A percentile compares a stretch with the other conserved stretches of the same genome.
phyloP scores from a whole-genome alignment of 1,140 invertebrate species.

The Ceratitis capitata region DNA sequence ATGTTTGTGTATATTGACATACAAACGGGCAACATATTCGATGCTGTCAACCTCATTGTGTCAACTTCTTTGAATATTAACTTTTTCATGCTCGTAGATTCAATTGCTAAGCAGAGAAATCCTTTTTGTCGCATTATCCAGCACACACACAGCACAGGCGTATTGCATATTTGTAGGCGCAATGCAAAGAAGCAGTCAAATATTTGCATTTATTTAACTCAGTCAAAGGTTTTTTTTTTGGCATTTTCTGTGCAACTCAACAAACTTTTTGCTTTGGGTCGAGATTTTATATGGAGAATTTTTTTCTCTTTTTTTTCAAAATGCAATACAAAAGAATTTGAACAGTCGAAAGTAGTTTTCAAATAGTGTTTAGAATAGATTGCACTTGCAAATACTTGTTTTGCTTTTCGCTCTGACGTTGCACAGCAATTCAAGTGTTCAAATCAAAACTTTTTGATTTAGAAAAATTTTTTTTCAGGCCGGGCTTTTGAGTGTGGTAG shows the following conservation, averaged over 20 bases:
- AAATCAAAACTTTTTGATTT: neutral
- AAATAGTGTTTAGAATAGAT: neutral
- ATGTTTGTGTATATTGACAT: neutral
- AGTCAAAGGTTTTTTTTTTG: neutral
- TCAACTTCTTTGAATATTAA: neutral
- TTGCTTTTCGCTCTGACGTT: neutral
- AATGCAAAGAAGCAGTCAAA: neutral
- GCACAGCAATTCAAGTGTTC: neutral
- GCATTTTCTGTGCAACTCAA: neutral
- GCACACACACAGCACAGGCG: too few relatives aligned
- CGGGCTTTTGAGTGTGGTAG: too few relatives aligned
- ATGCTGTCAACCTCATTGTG: neutral
- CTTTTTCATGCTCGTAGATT: constrained; percentile 2
- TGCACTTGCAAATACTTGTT: neutral
- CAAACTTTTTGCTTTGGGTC: neutral
- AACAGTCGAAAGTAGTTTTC: neutral
- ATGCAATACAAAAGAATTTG: neutral
- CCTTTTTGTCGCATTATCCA: neutral
- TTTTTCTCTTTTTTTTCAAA: too few relatives aligned
- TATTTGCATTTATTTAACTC: neutral
- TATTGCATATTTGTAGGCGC: neutral
- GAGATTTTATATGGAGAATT: neutral
- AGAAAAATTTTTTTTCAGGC: neutral
- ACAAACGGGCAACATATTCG: neutral
- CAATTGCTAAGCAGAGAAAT: neutral